Evolutionary conservation across 2,888 invertebrate species (phyloP), one percentile per base, ranked within the genome.

Genomic region (Drosophila meridiana): DNA sequence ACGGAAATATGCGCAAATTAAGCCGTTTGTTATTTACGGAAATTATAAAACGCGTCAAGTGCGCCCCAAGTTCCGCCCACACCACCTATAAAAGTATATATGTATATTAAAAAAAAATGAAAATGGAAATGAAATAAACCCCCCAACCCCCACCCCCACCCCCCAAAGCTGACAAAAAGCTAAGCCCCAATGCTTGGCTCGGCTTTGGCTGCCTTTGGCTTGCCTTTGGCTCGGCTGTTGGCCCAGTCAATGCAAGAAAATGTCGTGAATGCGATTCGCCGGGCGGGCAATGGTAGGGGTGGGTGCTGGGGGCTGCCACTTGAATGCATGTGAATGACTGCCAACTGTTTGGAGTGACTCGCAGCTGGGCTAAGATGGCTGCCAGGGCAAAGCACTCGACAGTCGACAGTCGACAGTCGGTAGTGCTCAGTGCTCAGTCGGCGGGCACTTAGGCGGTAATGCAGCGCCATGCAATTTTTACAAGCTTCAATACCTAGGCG

Each of bases 21-120:
- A 92, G 91, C 92, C 89, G 89, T 90, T 92, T 91, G 89, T 90
- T 92, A 85, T 92, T 90, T 87, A 76, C 87, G 90, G 84, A 91
- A 90, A 90, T 91, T 91, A 91, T 89, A 82, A 89, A 90, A 87
- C 91, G 89, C 92, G 91, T 90, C 90, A 90, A 91, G 91, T 90
- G 80, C 82, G 76, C 72, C 89, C 73, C 40, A 30, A 34, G 26
- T 52, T 47, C 30, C 36, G 28, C 32, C 20, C 32, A 20, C 52
- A 28, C 48, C 28, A 36, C 11, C 20, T 20, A 20, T 20, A 20
- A 20, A 20, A 20, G 11, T n/a, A 26, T 36, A 20, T 20, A 20
- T 6, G 14, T 14, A 14, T 40, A 40, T 20, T 20, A 20, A 20
- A 20, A 20, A 0, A 42, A 42, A 42, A 7, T 7, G 20, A 6